These are phyloP conservation scores for Vanessa cardui DNA, from an alignment of 2,888 invertebrate species.

Conservation along the genomic window DNA sequence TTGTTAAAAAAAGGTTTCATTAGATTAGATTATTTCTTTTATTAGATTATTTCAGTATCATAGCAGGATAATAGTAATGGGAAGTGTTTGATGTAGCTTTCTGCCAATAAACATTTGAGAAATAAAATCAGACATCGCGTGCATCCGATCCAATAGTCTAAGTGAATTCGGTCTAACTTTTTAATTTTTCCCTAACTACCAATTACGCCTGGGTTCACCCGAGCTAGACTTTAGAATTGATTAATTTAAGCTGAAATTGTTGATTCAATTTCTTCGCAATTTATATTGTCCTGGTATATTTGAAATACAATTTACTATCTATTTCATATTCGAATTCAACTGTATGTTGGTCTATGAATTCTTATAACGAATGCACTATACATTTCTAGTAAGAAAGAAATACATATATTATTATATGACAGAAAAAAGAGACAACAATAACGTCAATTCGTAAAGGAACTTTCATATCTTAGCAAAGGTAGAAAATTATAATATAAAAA, in stretches of 20 bases:
- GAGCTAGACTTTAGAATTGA: conserved; percentile 21
- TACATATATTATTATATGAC: too few relatives aligned
- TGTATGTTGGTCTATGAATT: too few relatives aligned
- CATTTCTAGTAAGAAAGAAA: too few relatives aligned
- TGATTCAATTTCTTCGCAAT: conserved; percentile 12
- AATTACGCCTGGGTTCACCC: conserved; percentile 17
- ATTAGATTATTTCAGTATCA: neutral
- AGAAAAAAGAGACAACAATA: too few relatives aligned
- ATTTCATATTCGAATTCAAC: too few relatives aligned
- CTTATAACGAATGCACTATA: too few relatives aligned
- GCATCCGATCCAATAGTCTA: conserved; percentile 58
- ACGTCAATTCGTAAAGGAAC: too few relatives aligned
- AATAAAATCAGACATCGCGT: conserved; percentile 58
- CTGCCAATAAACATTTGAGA: conserved; percentile 45
- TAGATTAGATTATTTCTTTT: too few relatives aligned
- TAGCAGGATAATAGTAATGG: neutral
- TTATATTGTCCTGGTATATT: neutral
- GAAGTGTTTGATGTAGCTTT: conserved; percentile 21
- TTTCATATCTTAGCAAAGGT: too few relatives aligned
- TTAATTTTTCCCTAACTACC: conserved; percentile 52
- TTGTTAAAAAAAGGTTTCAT: neutral
- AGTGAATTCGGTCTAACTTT: conserved; percentile 53
- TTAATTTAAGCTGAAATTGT: conserved; percentile 23
- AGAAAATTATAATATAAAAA: too few relatives aligned
- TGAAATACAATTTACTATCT: too few relatives aligned